A percentile compares a stretch with the other conserved stretches of the same genome.
These are phyloP conservation scores for Sarcophaga variegata DNA, from an alignment of 2,888 invertebrate species.

Conservation along the genomic window DNA sequence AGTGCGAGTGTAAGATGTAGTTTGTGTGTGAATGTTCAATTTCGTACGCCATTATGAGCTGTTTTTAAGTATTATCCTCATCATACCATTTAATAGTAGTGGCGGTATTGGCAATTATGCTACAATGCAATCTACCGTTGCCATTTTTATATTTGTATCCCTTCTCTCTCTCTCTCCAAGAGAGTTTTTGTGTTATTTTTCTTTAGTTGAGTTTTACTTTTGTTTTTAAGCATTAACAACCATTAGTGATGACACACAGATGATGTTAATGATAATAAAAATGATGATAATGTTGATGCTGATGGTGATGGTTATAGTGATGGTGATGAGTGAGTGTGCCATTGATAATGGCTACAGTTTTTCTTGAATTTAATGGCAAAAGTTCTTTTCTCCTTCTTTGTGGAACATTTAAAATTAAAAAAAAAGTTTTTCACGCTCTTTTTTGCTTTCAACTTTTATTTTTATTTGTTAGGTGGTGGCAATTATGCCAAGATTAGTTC, in stretches of 20 bases:
- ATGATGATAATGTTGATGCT: constrained; percentile 56
- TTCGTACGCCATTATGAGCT: constrained; percentile 67
- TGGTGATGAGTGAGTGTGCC: constrained; percentile 40
- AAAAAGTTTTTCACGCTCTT: constrained; percentile 32
- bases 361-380: constrained; percentile 31
- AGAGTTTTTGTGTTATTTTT: constrained; percentile 29
- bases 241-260: constrained; percentile 65
- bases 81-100: constrained; percentile 63
- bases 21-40: background rate
- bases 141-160: constrained; percentile 26
- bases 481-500: constrained; percentile 63
- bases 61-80: constrained; percentile 61
- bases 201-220: constrained; percentile 28
- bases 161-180: constrained; percentile 32
- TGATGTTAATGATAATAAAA: constrained; percentile 70
- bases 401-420: constrained; percentile 39
- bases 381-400: background rate
- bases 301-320: constrained; percentile 69
- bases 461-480: constrained; percentile 49
- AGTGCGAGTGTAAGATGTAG: background rate
- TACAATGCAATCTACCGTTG: background rate
- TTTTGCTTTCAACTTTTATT: constrained; percentile 20
- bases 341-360: constrained; percentile 64
- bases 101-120: constrained; percentile 43
- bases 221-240: constrained; percentile 50